Evolutionary conservation across 2,797 vertebrate genomes (phyloP), one percentile per base, ranked within the genome.

Genomic region (Anableps anableps): DNA sequence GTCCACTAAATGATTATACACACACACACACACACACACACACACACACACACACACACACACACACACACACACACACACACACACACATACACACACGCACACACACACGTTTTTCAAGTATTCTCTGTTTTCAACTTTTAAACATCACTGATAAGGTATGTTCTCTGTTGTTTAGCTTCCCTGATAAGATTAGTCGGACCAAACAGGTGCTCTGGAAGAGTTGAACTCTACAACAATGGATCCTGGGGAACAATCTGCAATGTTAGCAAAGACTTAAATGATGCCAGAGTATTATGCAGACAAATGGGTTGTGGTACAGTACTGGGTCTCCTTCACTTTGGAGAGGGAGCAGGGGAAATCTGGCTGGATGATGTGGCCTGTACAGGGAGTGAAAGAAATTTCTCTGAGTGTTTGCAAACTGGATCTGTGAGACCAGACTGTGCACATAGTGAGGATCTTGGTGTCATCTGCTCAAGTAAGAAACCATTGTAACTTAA

Each of bases 391-490:
- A 78, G 0, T 8, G 77, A 78, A 0, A 60, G 0, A 16, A 10
- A 4, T 1, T 5, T 78, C 0, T 0, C 8, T 19, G n/a, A 72
- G 8, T 79, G 77, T 79, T 0, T 0, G 17, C 71, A 74, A 26
- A 41, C 0, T 0, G 55, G 71, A 45, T 72, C 45, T 48, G 68
- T 41, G 21, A n/a, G 0, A 0, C 21, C 58, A 0, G 0, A 60
- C 50, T 78, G 77, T 73, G 0, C 0, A 0, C 77, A 78, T 38
- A 26, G 31, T 53, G 17, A 74, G 19, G 72, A 74, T 38, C 31
- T 17, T 16, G 70, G 70, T 45, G 70, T 72, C 43, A 19, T 45
- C n/a, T 72, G 70, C 17, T 66, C 62, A 9, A n/a, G 70, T 48
- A 47, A 31, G 70, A 48, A 48, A 16, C 26, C 41, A 29, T 72